These are phyloP conservation scores for Brassicogethes aeneus DNA, from an alignment of 2,888 invertebrate genomes.

Conservation along the genomic window DNA sequence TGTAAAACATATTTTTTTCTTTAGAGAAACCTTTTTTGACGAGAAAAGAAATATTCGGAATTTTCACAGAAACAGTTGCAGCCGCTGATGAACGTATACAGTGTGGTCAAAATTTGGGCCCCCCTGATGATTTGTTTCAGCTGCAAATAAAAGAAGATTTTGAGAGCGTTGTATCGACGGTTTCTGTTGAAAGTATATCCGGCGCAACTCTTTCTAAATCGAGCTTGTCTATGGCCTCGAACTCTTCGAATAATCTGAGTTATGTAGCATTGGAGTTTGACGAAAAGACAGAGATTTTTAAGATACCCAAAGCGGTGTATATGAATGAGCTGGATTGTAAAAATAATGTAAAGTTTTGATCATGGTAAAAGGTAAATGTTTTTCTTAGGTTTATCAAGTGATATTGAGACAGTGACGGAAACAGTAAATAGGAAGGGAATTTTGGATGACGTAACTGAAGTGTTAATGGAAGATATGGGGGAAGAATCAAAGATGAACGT, in stretches of 20 bases:
- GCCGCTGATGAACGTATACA: conserved; percentile 31
- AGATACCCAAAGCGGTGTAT: conserved; percentile 19
- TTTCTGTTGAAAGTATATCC: background rate
- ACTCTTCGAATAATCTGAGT: conserved; percentile 12
- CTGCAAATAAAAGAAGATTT: conserved; percentile 8
- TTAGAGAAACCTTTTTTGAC: conserved; percentile 9
- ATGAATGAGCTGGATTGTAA: background rate
- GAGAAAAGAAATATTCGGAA: conserved; percentile 28
- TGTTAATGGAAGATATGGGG: too few species aligned
- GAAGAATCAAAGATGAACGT: too few species aligned
- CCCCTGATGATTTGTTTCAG: conserved; percentile 28
- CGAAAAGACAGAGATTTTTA: conserved; percentile 16
- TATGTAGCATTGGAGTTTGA: conserved; percentile 19
- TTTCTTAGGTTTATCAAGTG: too few species aligned
- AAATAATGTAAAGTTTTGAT: too few species aligned
- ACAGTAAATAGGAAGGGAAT: too few species aligned
- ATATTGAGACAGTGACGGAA: too few species aligned
- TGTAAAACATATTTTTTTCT: too few species aligned
- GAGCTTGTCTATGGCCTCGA: too few species aligned
- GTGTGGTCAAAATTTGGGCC: conserved; percentile 25
- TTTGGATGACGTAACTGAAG: too few species aligned
- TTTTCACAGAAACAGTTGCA: conserved; percentile 32
- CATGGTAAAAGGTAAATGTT: too few species aligned
- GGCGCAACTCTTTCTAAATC: too few species aligned
- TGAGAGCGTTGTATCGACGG: background rate